Evolutionary conservation across 53 echinoderm and acorn worm species (phyloP), one percentile per base, ranked within the genome.

Genomic region (Holothuria leucospilota): DNA sequence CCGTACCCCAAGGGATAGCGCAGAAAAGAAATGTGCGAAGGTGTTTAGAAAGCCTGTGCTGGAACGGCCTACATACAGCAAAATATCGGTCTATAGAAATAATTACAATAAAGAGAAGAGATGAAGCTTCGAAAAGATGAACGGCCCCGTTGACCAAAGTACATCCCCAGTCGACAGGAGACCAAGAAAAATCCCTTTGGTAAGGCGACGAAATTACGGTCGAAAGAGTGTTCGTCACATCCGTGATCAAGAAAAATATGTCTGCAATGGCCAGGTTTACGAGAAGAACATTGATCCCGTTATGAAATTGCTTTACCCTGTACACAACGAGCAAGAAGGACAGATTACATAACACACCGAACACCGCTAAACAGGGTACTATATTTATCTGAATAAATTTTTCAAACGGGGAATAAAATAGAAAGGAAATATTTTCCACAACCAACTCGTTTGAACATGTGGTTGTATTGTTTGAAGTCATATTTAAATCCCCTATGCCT

Each of bases 61-160:
- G 80, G 1, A 80, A 80, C 20, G 80, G 80, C 24, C 34, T 59
- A 59, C 80, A 80, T 27, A 80, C 80, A 28, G 80, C 80, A 13
- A 80, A 80, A 60, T 80, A 80, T 59, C 80, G 80, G 61, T 80
- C 80, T 29, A 80, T 80, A 16, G 80, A 80, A 1, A 80, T 60
- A 34, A 59, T 80, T 13, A 80, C 80, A 11, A 80, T 80, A 20
- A 80, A 80, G 2, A 80, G 61, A 20, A 80, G 80, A 28, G 80
- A 80, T 11, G 80, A 62, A 21, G 80, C 80, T 34, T 80, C 80
- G 27, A 60, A 80, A 1, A 80, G 80, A 61, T 80, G 80, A n/a
- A 80, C 80, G 11, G 27, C 51, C 8, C 77, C 77, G n/a, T 42
- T 53, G 18, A 29, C 11, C 4, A 80, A 3, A 9, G 24, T 59